A percentile compares a stretch with the other conserved stretches of the same genome.
These are phyloP conservation scores for Tipula vernalis DNA, from an alignment of 2,888 invertebrate genomes.

Conservation along the genomic window DNA sequence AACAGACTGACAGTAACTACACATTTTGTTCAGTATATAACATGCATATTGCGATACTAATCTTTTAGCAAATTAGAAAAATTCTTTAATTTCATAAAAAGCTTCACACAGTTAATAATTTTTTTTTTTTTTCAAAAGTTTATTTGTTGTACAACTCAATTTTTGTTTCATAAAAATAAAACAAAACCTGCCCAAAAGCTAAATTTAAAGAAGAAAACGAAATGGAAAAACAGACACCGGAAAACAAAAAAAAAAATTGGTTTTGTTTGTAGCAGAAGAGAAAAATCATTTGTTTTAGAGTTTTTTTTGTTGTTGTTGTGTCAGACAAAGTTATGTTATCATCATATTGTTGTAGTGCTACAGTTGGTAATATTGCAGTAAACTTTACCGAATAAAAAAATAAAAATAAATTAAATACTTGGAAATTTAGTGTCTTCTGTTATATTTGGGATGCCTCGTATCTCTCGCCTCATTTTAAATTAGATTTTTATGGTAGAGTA, in stretches of 20 bases:
- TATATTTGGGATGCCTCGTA: neutral
- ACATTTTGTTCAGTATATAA: neutral
- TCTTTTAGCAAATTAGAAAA: neutral
- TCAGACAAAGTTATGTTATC: neutral
- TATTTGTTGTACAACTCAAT: neutral
- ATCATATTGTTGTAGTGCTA: neutral
- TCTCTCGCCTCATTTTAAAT: neutral
- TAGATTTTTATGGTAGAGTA: neutral
- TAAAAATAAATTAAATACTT: neutral
- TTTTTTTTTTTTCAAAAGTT: too few relatives aligned
- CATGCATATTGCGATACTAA: neutral
- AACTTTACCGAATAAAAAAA: neutral
- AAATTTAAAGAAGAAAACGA: neutral
- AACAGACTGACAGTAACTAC: neutral
- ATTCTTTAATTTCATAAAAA: neutral
- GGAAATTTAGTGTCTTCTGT: neutral
- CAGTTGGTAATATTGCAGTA: neutral
- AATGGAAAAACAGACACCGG: neutral
- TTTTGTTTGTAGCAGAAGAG: neutral
- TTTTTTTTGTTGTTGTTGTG: neutral
- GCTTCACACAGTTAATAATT: neutral
- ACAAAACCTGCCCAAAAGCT: neutral
- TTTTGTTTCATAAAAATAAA: neutral
- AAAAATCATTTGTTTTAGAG: neutral
- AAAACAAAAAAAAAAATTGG: neutral